phyloP scores from a whole-genome alignment of 2,888 invertebrate species.

The Belgica antarctica region DNA sequence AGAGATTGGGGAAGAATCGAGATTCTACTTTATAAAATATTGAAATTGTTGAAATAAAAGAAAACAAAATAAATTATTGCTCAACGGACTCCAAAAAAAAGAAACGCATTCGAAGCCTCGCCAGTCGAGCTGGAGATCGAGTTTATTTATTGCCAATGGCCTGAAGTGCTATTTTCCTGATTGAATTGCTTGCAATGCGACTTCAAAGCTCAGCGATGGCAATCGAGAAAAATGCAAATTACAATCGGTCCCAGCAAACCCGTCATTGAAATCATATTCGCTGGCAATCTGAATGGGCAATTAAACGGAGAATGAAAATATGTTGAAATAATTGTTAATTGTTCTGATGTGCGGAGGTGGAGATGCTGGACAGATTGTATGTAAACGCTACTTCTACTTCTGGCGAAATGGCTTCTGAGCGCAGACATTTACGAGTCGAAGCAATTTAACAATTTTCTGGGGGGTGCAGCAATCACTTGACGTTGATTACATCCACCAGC shows the following conservation, averaged over 20 bases:
- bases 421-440: not conserved
- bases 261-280: slow-evolving; percentile 1
- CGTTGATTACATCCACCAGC: not conserved
- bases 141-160: not conserved
- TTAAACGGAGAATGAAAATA: not conserved
- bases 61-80: slow-evolving; percentile 17
- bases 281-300: not conserved
- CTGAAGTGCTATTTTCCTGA: not conserved
- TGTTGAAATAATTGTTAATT: not conserved
- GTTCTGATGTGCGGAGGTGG: not conserved
- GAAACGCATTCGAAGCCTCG: not conserved
- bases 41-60: slow-evolving; percentile 10
- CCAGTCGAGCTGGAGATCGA: not conserved
- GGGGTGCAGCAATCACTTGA: not conserved
- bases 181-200: slow-evolving; percentile 6
- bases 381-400: too few species aligned
- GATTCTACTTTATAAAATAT: not conserved
- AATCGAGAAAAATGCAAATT: slow-evolving; percentile 17
- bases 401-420: not conserved
- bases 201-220: not conserved
- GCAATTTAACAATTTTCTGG: not conserved
- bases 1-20: not conserved
- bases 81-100: not conserved
- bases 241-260: too few species aligned
- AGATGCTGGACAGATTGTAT: not conserved